These are phyloP conservation scores for Scaptomyza cyrtandrae DNA, from an alignment of 2,888 invertebrate genomes.

Conservation along the genomic window DNA sequence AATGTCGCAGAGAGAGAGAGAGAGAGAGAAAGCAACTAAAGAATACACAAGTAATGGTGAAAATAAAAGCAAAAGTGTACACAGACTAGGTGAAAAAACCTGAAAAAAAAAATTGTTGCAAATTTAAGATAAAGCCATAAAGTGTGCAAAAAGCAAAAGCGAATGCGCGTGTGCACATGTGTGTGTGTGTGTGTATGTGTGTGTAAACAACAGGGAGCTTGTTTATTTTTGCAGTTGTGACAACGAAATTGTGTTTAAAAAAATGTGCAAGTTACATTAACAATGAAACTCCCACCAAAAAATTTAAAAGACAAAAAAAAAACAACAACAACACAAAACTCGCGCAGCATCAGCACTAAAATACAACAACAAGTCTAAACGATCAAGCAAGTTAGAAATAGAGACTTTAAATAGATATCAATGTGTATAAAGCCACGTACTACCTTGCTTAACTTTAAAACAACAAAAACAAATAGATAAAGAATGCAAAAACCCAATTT, in stretches of 20 bases:
- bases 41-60: conserved; percentile 26
- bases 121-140: conserved; percentile 53
- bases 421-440: conserved; percentile 41
- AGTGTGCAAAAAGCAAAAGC: conserved; percentile 36
- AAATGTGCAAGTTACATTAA: conserved; percentile 48
- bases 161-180: conserved; percentile 4
- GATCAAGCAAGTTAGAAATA: conserved; percentile 1
- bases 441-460: conserved; percentile 48
- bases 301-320: no score
- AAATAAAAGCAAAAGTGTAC: conserved; percentile 34
- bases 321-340: conserved; percentile 16
- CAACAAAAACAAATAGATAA: conserved; percentile 24
- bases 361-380: conserved; percentile 25
- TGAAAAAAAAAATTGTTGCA: conserved; percentile 44
- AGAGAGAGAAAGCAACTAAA: conserved; percentile 52
- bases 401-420: conserved; percentile 17
- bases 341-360: conserved; percentile 47
- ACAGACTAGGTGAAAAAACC: conserved; percentile 40
- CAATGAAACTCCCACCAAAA: conserved; percentile 61
- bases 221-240: conserved; percentile 9
- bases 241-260: conserved; percentile 14
- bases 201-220: background rate
- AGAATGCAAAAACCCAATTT: conserved; percentile 42
- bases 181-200: conserved; percentile 18
- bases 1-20: conserved; percentile 14